Percentiles rank a stretch among this genome's conserved stretches.
Evolutionary conservation across 2,797 vertebrate genomes (phyloP).

Genomic region (Fringilla coelebs): DNA sequence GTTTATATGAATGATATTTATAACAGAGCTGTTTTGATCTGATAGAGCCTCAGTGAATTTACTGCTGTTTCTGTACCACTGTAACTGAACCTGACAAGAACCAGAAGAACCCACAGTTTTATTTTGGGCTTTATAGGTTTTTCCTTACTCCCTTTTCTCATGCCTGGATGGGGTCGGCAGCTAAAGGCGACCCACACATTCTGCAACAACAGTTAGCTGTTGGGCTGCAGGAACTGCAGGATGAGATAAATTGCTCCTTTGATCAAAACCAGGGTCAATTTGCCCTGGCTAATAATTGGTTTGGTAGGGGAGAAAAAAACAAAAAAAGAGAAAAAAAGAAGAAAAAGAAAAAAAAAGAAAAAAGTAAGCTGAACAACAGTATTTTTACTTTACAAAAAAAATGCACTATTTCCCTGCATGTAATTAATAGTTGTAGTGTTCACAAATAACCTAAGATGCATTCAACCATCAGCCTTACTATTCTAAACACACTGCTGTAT

Average conservation of each 20-base stretch:
- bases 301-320: background rate
- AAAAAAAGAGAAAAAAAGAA: background rate
- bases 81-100: slow-evolving; percentile 56
- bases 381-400: background rate
- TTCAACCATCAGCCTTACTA: background rate
- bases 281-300: background rate
- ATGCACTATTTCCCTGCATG: background rate
- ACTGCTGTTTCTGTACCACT: slow-evolving; percentile 34
- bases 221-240: background rate
- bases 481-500: background rate
- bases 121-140: slow-evolving; percentile 50
- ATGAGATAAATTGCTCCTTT: slow-evolving; percentile 28
- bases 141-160: slow-evolving; percentile 28
- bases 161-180: slow-evolving; percentile 3
- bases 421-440: background rate
- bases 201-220: background rate
- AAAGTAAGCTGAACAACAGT: background rate
- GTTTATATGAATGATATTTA: slow-evolving; percentile 52
- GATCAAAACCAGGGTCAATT: slow-evolving; percentile 29
- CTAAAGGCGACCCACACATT: background rate
- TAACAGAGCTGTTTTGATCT: slow-evolving; percentile 49
- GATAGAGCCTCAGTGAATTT: slow-evolving; percentile 50
- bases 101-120: slow-evolving; percentile 34
- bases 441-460: background rate
- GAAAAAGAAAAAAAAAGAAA: background rate